phyloP scores from a whole-genome alignment of 2,113 vertebrate species.

The Pseudopodoces humilis region DNA sequence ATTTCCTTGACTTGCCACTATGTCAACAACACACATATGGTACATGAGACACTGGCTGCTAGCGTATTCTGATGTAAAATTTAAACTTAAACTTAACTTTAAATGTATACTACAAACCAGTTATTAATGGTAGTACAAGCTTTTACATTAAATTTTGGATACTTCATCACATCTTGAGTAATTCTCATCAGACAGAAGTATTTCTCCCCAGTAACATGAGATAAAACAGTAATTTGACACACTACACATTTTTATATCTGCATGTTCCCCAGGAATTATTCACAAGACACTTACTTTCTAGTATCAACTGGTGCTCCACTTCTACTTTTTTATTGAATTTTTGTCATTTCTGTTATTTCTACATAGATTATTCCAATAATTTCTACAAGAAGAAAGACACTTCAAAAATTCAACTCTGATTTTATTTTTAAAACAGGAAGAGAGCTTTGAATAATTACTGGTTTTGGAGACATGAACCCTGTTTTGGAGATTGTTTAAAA shows the following conservation, averaged over 20 bases:
- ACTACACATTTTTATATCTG: neutral
- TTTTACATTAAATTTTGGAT: neutral
- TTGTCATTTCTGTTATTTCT: neutral
- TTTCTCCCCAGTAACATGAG: neutral
- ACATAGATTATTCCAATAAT: neutral
- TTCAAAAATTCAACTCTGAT: neutral
- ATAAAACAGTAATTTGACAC: neutral
- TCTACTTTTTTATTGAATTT: neutral
- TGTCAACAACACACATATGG: slow-evolving; percentile 47
- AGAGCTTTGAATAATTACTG: neutral
- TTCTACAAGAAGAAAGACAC: neutral
- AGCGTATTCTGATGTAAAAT: neutral
- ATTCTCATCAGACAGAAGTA: neutral
- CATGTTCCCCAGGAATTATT: neutral
- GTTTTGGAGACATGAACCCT: neutral
- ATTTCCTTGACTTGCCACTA: slow-evolving; percentile 59
- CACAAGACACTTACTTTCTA: neutral
- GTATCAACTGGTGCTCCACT: neutral
- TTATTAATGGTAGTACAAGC: neutral
- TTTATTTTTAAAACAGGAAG: neutral
- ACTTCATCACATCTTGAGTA: neutral
- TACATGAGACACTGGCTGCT: neutral
- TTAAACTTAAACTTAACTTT: neutral
- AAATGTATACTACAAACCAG: neutral
- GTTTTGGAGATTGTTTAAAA: neutral